A percentile compares a stretch with the other conserved stretches of the same genome.
Evolutionary conservation across 2,113 vertebrate species (phyloP).

Genomic region (Procavia capensis): DNA sequence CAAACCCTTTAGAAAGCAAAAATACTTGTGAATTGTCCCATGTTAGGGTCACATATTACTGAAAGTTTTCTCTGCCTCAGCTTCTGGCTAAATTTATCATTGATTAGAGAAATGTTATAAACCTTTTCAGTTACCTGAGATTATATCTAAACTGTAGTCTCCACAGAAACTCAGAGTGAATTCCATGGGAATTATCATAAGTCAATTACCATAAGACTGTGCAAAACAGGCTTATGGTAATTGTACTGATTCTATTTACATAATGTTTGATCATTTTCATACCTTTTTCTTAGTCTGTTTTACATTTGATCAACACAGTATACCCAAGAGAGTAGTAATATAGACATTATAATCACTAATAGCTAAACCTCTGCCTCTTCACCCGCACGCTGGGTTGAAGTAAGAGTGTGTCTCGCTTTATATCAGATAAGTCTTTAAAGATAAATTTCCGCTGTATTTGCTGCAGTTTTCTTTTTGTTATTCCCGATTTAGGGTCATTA

Average conservation of each 20-base stretch:
- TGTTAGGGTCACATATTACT: constrained; percentile 14
- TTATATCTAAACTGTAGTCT: neutral
- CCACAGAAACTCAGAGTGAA: neutral
- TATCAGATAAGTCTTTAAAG: neutral
- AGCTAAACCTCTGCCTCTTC: neutral
- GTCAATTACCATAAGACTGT: too few species aligned
- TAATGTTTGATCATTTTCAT: neutral
- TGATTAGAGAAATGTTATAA: neutral
- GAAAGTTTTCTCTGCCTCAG: neutral
- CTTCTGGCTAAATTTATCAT: constrained; percentile 25
- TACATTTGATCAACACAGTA: neutral
- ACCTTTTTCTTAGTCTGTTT: neutral
- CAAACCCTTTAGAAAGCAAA: constrained; percentile 37
- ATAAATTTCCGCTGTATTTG: neutral
- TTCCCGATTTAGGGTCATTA: neutral
- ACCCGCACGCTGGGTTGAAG: neutral
- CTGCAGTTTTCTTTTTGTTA: neutral
- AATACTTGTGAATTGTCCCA: constrained; percentile 36
- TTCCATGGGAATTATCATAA: constrained; percentile 7
- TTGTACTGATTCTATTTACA: constrained; percentile 31
- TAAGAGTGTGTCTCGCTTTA: neutral
- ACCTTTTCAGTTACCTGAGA: neutral
- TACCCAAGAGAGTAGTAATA: neutral
- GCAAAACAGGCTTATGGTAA: neutral
- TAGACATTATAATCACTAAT: neutral